These are phyloP conservation scores for Diprion similis DNA, from an alignment of 1,140 invertebrate genomes.

Conservation along the genomic window DNA sequence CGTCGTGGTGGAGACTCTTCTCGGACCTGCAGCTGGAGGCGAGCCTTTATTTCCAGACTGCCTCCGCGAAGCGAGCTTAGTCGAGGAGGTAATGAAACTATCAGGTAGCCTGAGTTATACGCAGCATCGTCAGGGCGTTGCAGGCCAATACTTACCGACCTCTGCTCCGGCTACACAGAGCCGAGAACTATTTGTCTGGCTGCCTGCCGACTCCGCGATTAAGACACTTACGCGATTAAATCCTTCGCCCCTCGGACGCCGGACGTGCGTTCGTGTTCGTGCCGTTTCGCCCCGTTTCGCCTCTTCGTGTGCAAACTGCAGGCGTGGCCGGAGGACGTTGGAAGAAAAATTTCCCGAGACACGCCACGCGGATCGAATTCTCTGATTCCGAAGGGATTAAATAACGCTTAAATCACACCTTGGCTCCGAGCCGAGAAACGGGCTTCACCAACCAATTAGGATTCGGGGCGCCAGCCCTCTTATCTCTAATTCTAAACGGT, in stretches of 20 bases:
- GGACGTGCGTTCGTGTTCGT: constrained; percentile 11
- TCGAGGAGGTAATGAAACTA: constrained; percentile 45
- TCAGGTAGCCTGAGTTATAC: constrained; percentile 46
- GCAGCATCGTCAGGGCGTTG: constrained; percentile 41
- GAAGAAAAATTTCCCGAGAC: too few species aligned
- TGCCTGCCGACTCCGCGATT: constrained; percentile 44
- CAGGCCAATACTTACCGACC: constrained; percentile 27
- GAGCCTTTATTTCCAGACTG: constrained; percentile 17
- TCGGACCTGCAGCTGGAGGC: background rate
- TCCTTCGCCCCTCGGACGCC: constrained; percentile 17
- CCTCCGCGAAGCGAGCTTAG: constrained; percentile 34
- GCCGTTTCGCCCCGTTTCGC: background rate
- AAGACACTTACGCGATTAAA: constrained; percentile 49
- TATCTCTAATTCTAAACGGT: too few species aligned
- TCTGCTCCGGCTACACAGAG: constrained; percentile 21
- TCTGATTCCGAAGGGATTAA: too few species aligned
- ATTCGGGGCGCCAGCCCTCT: too few species aligned
- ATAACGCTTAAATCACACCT: too few species aligned
- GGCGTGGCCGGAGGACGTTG: too few species aligned
- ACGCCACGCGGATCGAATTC: too few species aligned
- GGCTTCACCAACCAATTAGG: too few species aligned
- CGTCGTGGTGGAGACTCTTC: too few species aligned
- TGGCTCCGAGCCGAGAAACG: too few species aligned
- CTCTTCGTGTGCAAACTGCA: background rate
- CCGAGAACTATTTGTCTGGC: constrained; percentile 46